phyloP scores from a whole-genome alignment of 2,888 invertebrate genomes.

The Athetis lepigone region DNA sequence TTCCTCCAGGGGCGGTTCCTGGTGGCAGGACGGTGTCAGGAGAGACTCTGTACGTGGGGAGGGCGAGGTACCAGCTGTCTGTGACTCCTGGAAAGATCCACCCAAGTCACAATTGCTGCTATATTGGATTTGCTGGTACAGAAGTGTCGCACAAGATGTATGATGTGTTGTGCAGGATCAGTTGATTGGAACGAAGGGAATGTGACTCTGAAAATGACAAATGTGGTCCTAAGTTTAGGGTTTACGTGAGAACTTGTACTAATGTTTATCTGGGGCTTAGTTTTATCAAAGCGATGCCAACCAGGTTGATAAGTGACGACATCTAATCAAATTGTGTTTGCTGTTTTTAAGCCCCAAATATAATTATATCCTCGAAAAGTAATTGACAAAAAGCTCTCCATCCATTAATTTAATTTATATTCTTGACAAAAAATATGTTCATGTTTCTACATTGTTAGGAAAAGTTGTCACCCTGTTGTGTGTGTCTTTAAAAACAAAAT shows the following conservation, averaged over 20 bases:
- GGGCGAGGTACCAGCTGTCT: conserved; percentile 90
- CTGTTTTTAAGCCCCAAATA: background rate
- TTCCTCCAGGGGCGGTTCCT: conserved; percentile 89
- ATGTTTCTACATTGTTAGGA: background rate
- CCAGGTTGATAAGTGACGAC: conserved; percentile 12
- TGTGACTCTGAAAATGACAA: conserved; percentile 16
- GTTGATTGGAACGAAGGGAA: conserved; percentile 64
- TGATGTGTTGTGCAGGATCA: conserved; percentile 83
- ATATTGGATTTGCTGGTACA: conserved; percentile 83
- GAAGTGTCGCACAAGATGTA: conserved; percentile 85
- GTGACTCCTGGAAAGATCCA: conserved; percentile 91
- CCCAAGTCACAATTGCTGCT: conserved; percentile 83
- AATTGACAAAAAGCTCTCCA: no score
- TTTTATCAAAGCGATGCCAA: conserved; percentile 15
- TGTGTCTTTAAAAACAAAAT: conserved; percentile 12
- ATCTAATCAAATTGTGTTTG: background rate
- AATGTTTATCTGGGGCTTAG: conserved; percentile 9
- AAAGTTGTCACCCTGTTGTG: background rate
- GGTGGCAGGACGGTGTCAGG: conserved; percentile 88
- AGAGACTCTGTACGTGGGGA: conserved; percentile 89
- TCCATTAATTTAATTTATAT: background rate
- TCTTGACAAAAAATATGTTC: background rate
- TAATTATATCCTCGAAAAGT: background rate
- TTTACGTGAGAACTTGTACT: conserved; percentile 12
- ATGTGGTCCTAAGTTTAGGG: conserved; percentile 27